Conservation (phyloP, 2,113 vertebrate species). For the Mastomys coucha region DNA sequence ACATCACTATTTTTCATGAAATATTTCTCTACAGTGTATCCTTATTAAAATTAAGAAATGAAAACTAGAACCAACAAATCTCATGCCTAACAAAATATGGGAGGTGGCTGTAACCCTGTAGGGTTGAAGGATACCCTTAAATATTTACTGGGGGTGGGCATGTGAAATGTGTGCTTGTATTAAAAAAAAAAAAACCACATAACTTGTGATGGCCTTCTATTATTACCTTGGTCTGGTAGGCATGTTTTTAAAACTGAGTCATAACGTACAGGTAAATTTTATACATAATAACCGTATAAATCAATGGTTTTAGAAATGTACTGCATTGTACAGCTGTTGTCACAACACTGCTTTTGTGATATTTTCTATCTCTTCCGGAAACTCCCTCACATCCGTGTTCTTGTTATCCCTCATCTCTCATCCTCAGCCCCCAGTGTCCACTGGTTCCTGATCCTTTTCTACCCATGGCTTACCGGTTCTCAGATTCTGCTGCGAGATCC, state of each 20-base stretch:
- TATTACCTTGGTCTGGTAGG: neutral
- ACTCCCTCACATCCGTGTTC: neutral
- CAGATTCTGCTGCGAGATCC: neutral
- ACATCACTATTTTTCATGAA: neutral
- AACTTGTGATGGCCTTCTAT: neutral
- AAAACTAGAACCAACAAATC: conserved; percentile 5
- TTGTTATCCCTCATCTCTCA: neutral
- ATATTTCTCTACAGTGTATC: neutral
- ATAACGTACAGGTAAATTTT: neutral
- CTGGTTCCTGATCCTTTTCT: neutral
- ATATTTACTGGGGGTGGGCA: neutral
- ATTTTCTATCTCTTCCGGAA: neutral
- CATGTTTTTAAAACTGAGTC: neutral
- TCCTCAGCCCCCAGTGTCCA: neutral
- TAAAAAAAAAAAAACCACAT: neutral
- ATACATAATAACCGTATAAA: neutral
- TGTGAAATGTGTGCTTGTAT: neutral
- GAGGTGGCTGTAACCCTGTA: neutral
- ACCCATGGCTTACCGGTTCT: neutral
- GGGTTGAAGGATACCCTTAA: neutral
- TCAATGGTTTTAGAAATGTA: neutral
- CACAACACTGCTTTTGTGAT: neutral
- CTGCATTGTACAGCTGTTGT: neutral
- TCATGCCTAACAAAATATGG: neutral
- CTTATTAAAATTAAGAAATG: conserved; percentile 45